Evolutionary conservation across 1,140 invertebrate species (phyloP).

Genomic region (Drosophila ironensis): DNA sequence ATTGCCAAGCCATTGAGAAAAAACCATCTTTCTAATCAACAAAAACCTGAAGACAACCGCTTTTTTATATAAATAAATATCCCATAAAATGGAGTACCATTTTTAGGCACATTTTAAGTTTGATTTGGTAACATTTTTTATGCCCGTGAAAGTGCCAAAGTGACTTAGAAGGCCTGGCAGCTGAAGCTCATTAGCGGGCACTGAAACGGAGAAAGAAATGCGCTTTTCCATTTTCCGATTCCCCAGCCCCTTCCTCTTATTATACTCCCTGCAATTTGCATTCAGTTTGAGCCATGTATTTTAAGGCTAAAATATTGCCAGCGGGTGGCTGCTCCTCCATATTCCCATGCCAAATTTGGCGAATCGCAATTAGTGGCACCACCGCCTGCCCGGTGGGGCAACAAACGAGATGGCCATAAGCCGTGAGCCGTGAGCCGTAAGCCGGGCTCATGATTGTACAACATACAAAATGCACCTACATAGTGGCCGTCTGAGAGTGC

Average conservation of each 20-base stretch:
- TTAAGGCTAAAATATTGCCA: slow-evolving; percentile 8
- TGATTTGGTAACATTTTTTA: neutral
- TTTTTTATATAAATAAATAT: too few species aligned
- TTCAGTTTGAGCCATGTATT: slow-evolving; percentile 10
- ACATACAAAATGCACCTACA: neutral
- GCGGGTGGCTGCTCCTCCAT: neutral
- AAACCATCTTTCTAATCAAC: fast-evolving
- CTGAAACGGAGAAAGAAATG: slow-evolving; percentile 24
- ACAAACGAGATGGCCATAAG: slow-evolving; percentile 64
- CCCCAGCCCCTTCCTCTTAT: neutral
- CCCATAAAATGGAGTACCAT: too few species aligned
- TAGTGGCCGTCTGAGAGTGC: slow-evolving; percentile 1
- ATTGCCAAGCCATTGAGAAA: neutral
- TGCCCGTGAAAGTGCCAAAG: neutral
- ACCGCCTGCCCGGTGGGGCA: slow-evolving; percentile 40
- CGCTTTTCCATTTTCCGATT: slow-evolving; percentile 1
- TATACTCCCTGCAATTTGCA: slow-evolving; percentile 2
- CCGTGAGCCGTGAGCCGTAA: slow-evolving; percentile 22
- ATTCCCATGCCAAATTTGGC: slow-evolving; percentile 55
- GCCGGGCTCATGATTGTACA: slow-evolving; percentile 10
- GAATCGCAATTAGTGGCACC: slow-evolving; percentile 75
- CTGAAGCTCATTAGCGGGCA: slow-evolving; percentile 49
- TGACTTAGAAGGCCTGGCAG: slow-evolving; percentile 14
- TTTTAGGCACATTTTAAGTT: too few species aligned
- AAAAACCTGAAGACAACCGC: too few species aligned